Evolutionary conservation across 2,113 vertebrate genomes (phyloP).

Genomic region (Malaclemys terrapin): DNA sequence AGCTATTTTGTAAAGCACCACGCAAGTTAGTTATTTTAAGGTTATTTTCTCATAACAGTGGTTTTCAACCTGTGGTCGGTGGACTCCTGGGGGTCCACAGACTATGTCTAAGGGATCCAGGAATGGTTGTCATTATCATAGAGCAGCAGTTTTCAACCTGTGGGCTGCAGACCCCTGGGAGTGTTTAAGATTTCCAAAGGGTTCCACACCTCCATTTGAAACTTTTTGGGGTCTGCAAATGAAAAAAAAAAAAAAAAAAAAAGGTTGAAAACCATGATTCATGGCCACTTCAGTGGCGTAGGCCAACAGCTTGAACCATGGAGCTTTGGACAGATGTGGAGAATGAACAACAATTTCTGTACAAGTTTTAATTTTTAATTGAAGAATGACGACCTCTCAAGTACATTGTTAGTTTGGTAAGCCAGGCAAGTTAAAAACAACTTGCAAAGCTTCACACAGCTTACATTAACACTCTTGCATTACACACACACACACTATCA

Average conservation of each 20-base stretch:
- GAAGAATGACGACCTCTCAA: not conserved
- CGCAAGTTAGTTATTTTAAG: not conserved
- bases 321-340: not conserved
- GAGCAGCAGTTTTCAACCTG: accelerated
- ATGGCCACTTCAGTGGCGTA: not conserved
- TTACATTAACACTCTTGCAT: not conserved
- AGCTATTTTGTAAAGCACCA: accelerated
- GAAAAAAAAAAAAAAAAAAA: not conserved
- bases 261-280: not conserved
- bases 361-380: not conserved
- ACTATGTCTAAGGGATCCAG: too few species aligned
- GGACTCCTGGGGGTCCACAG: accelerated
- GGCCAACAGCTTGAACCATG: not conserved
- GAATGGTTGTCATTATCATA: too few species aligned
- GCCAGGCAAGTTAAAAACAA: not conserved
- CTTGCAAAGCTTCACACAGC: not conserved
- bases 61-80: accelerated
- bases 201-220: not conserved
- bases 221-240: not conserved
- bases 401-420: not conserved
- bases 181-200: too few species aligned
- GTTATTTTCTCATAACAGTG: not conserved
- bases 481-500: not conserved
- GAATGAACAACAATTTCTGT: not conserved
- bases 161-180: accelerated